Evolutionary conservation across 30 jellyfish, hydroid and myxozoan genomes (phyloP).

Genomic region (Clytia hemisphaerica): DNA sequence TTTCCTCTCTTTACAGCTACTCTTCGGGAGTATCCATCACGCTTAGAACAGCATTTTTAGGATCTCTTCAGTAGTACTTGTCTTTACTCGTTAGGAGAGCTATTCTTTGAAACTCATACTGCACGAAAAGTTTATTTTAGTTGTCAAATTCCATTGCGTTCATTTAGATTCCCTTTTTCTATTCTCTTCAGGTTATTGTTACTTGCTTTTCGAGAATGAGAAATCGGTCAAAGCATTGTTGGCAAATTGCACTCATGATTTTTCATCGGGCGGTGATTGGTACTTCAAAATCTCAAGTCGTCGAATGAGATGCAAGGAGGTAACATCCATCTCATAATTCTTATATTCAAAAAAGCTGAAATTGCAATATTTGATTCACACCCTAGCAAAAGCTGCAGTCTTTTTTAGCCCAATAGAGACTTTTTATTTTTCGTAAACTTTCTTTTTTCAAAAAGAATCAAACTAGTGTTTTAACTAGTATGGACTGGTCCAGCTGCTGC

Average conservation of each 20-base stretch:
- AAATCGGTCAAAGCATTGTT: constrained; percentile 83
- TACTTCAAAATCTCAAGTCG: constrained; percentile 85
- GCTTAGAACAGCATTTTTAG: too few species aligned
- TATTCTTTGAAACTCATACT: too few species aligned
- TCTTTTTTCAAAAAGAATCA: not conserved
- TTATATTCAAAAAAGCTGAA: not conserved
- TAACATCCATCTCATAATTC: not conserved
- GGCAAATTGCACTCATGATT: constrained; percentile 90
- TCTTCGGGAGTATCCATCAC: too few species aligned
- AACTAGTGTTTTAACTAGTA: not conserved
- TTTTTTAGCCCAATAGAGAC: not conserved
- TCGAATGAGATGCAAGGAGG: constrained; percentile 92
- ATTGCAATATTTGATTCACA: not conserved
- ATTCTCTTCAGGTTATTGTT: constrained; percentile 62
- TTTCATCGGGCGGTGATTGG: constrained; percentile 93
- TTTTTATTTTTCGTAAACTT: not conserved
- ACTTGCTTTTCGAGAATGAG: constrained; percentile 84
- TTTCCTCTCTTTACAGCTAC: too few species aligned
- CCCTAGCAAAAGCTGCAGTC: not conserved
- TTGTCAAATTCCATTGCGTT: too few species aligned
- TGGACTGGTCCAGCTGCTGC: not conserved
- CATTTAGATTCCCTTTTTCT: too few species aligned
- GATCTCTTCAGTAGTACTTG: too few species aligned
- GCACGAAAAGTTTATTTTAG: too few species aligned
- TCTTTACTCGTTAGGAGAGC: too few species aligned